Evolutionary conservation across 2,888 invertebrate species (phyloP).

Genomic region (Venustoraphidia nigricollis): DNA sequence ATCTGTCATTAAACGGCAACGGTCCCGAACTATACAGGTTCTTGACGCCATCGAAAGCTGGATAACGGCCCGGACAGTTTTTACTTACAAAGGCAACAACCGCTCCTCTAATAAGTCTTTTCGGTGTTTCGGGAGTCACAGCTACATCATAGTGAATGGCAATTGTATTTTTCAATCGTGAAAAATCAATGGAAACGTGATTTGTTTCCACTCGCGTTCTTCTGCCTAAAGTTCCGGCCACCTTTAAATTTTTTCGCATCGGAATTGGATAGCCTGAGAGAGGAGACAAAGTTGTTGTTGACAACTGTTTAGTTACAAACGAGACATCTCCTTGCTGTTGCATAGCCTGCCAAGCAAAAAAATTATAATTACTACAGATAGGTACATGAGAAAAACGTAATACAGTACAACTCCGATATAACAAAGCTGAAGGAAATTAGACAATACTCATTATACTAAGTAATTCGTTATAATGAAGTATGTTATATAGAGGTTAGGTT

Average conservation of each 20-base stretch:
- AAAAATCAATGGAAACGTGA: slow-evolving; percentile 41
- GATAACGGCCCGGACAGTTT: slow-evolving; percentile 28
- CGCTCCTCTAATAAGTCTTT: slow-evolving; percentile 37
- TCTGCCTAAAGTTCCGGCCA: slow-evolving; percentile 27
- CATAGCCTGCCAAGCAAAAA: too few relatives aligned
- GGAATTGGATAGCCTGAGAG: slow-evolving; percentile 14
- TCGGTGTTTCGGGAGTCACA: slow-evolving; percentile 52
- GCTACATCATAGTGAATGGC: slow-evolving; percentile 71
- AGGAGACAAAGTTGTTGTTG: too few relatives aligned
- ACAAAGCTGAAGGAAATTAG: too few relatives aligned
- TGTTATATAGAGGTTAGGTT: too few relatives aligned
- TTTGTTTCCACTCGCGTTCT: slow-evolving; percentile 39
- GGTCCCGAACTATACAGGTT: slow-evolving; percentile 40
- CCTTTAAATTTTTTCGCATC: slow-evolving; percentile 9
- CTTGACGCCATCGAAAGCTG: slow-evolving; percentile 62
- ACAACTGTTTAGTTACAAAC: too few relatives aligned
- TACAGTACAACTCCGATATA: too few relatives aligned
- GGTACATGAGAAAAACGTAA: too few relatives aligned
- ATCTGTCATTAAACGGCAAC: slow-evolving; percentile 27
- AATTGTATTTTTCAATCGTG: slow-evolving; percentile 24
- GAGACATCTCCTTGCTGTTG: too few relatives aligned
- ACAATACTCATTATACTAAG: too few relatives aligned
- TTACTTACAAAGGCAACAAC: slow-evolving; percentile 19
- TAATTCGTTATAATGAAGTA: too few relatives aligned
- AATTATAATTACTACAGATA: too few relatives aligned